These are phyloP conservation scores for Tenualosa ilisha DNA, from an alignment of 2,797 vertebrate species.

Conservation along the genomic window DNA sequence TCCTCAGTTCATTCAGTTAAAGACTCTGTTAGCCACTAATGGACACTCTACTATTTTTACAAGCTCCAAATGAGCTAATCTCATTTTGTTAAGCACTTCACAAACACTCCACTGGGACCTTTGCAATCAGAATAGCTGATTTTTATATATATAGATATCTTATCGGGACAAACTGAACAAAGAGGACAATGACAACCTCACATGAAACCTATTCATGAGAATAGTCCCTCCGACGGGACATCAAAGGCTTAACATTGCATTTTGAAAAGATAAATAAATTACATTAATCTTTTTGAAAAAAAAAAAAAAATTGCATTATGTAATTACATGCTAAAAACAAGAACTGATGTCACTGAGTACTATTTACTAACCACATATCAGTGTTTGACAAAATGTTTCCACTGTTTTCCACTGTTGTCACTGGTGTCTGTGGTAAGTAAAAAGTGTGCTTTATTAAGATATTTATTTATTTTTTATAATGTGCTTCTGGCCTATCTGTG, in stretches of 20 bases:
- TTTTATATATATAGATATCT: not conserved
- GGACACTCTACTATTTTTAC: slow-evolving; percentile 17
- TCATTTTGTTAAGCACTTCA: slow-evolving; percentile 14
- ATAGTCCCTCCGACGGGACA: not conserved
- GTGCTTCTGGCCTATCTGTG: not conserved
- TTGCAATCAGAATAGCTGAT: not conserved
- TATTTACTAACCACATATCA: not conserved
- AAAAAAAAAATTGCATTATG: not conserved
- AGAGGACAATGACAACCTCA: slow-evolving; percentile 5
- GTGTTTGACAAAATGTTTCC: not conserved
- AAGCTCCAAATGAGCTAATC: slow-evolving; percentile 8
- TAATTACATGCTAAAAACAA: not conserved
- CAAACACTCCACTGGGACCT: not conserved
- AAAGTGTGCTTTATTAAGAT: not conserved
- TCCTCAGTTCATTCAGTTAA: not conserved
- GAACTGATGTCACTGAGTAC: not conserved
- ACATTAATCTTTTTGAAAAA: not conserved
- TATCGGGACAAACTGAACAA: not conserved
- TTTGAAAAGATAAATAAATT: not conserved
- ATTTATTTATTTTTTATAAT: not conserved
- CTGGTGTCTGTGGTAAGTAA: not conserved
- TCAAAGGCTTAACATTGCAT: not conserved
- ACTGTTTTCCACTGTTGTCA: not conserved
- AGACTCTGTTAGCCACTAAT: not conserved
- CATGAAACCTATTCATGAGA: not conserved